These are phyloP conservation scores for Brachionus manjavacas DNA, from an alignment of 1,140 invertebrate species.

Conservation along the genomic window DNA sequence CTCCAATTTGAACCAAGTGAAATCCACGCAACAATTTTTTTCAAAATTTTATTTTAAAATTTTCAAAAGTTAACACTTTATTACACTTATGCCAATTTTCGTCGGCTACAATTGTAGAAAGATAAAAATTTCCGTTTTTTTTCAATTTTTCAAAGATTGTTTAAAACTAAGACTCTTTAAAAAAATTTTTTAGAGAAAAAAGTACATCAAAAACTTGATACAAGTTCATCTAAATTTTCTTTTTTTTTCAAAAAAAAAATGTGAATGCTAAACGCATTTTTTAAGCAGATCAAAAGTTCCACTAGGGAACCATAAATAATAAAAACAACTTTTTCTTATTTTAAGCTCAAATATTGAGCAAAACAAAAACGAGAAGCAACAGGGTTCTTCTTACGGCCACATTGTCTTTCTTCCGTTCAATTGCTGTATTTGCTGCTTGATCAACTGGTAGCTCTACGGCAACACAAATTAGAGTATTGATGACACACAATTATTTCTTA, in stretches of 20 bases:
- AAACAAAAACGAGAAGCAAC: neutral
- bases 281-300: neutral
- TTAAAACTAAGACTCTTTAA: neutral
- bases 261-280: neutral
- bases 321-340: neutral
- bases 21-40: neutral
- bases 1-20: neutral
- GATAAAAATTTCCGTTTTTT: neutral
- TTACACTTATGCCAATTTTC: neutral
- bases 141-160: neutral
- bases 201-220: neutral
- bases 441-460: neutral
- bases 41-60: neutral
- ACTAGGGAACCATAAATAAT: neutral
- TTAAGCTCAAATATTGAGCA: neutral
- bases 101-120: neutral
- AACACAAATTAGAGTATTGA: neutral
- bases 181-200: neutral
- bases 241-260: neutral
- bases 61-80: neutral
- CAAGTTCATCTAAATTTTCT: neutral
- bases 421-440: slow-evolving; percentile 1
- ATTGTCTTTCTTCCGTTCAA: neutral
- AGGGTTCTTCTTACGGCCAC: neutral
- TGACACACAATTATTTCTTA: neutral